A percentile compares a stretch with the other conserved stretches of the same genome.
Evolutionary conservation across 2,797 vertebrate genomes (phyloP).

Genomic region (Chloroceryle inda): DNA sequence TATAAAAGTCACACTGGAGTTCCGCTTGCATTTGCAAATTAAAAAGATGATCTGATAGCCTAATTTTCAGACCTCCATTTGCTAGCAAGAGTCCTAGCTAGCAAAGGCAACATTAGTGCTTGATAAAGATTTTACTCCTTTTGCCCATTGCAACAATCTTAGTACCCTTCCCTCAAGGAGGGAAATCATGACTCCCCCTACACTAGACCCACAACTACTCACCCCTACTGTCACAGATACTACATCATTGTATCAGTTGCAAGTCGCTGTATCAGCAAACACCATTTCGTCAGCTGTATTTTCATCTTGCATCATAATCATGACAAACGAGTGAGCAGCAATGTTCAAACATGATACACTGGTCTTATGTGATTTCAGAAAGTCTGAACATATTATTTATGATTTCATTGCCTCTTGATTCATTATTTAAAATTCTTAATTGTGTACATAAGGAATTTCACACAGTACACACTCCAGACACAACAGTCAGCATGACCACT

Average conservation of each 20-base stretch:
- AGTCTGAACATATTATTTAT: not conserved
- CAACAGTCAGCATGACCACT: not conserved
- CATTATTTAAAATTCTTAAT: not conserved
- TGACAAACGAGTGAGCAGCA: not conserved
- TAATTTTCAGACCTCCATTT: not conserved
- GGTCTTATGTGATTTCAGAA: not conserved
- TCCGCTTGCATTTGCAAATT: not conserved
- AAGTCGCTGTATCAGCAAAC: fast-evolving
- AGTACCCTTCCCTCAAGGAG: not conserved
- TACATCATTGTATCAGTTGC: not conserved
- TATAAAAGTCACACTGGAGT: not conserved
- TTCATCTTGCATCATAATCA: not conserved
- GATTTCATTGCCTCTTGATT: not conserved
- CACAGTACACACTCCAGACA: not conserved
- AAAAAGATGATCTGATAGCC: not conserved
- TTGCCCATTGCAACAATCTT: not conserved
- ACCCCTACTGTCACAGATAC: not conserved
- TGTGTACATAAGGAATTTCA: not conserved
- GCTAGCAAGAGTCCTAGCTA: not conserved
- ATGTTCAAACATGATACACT: not conserved
- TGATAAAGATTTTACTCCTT: not conserved
- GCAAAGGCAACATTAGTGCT: not conserved
- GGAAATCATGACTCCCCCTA: not conserved
- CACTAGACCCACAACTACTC: not conserved
- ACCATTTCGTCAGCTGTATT: not conserved